phyloP scores from a whole-genome alignment of 92 coral and sea anemone species.

The Zoanthus solanderi region DNA sequence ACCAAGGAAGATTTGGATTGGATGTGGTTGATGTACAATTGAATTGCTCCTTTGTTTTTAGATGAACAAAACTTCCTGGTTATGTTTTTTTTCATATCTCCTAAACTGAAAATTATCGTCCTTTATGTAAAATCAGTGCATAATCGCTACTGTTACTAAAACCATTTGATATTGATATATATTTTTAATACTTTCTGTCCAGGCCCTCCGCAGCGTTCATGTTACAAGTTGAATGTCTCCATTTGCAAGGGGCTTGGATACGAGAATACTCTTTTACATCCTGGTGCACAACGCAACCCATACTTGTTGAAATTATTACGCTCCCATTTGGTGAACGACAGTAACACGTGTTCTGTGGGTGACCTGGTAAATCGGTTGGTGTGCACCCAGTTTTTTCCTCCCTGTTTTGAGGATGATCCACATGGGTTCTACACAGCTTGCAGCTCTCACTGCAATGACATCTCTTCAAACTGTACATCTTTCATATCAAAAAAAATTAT shows the following conservation, averaged over 20 bases:
- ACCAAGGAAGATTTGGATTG: too few species aligned
- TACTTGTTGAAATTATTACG: not conserved
- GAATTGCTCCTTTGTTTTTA: too few species aligned
- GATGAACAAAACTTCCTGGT: too few species aligned
- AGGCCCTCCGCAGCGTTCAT: conserved; percentile 66
- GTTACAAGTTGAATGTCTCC: conserved; percentile 61
- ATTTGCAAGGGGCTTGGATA: conserved; percentile 69
- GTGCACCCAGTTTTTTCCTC: conserved; percentile 76
- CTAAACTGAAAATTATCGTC: too few species aligned
- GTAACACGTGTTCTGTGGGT: not conserved
- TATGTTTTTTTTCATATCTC: too few species aligned
- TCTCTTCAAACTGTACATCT: conserved; percentile 47
- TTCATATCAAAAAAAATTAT: not conserved
- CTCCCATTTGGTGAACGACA: not conserved
- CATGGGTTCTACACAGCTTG: conserved; percentile 70
- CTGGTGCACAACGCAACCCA: not conserved
- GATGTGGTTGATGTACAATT: too few species aligned
- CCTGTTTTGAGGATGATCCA: conserved; percentile 72
- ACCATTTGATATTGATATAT: not conserved
- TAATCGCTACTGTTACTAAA: too few species aligned
- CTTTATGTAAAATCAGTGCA: too few species aligned
- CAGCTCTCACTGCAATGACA: conserved; percentile 61
- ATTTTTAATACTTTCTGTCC: not conserved
- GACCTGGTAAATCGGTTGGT: conserved; percentile 7
- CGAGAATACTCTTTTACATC: conserved; percentile 40